phyloP scores from a whole-genome alignment of 2,797 vertebrate genomes.

The Rhabdophis nuchalis region DNA sequence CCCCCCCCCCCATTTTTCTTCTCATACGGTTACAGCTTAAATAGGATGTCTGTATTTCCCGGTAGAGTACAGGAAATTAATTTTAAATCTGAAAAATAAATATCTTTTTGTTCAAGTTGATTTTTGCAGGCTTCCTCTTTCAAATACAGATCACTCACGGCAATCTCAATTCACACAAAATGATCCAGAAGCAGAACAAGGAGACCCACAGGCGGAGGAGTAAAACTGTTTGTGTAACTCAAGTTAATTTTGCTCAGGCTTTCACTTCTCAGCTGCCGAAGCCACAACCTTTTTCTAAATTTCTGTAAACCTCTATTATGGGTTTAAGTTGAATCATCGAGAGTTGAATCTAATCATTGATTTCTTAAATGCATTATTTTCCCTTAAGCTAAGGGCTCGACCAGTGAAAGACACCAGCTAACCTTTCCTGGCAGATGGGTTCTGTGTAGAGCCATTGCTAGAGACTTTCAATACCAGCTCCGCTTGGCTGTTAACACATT shows the following conservation, averaged over 20 bases:
- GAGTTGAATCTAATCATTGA: constrained; percentile 36
- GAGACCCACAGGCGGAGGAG: constrained; percentile 30
- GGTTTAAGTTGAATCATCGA: constrained; percentile 27
- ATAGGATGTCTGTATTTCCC: constrained; percentile 58
- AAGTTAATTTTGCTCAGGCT: background rate
- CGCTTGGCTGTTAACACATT: constrained; percentile 68
- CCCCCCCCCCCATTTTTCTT: constrained; percentile 58
- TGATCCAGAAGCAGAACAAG: constrained; percentile 61
- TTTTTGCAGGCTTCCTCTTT: constrained; percentile 63
- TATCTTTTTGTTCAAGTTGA: constrained; percentile 68
- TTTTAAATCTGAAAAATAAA: constrained; percentile 77
- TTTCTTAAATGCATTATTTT: constrained; percentile 53
- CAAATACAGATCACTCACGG: constrained; percentile 61
- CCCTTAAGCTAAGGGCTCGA: constrained; percentile 56
- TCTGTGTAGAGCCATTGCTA: constrained; percentile 59
- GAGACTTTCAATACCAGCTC: constrained; percentile 53
- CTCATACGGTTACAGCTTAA: constrained; percentile 65
- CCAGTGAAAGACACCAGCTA: constrained; percentile 55
- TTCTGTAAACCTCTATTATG: constrained; percentile 36
- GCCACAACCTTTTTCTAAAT: background rate
- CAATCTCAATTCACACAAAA: constrained; percentile 63
- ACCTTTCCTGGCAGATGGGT: constrained; percentile 65
- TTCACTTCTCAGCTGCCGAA: constrained; percentile 7
- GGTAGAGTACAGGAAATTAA: constrained; percentile 77
- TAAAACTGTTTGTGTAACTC: background rate